Percentiles rank a stretch among this genome's conserved stretches.
These are phyloP conservation scores for Archaeoteleia sp. DNA, from an alignment of 2,888 invertebrate genomes.

Conservation along the genomic window DNA sequence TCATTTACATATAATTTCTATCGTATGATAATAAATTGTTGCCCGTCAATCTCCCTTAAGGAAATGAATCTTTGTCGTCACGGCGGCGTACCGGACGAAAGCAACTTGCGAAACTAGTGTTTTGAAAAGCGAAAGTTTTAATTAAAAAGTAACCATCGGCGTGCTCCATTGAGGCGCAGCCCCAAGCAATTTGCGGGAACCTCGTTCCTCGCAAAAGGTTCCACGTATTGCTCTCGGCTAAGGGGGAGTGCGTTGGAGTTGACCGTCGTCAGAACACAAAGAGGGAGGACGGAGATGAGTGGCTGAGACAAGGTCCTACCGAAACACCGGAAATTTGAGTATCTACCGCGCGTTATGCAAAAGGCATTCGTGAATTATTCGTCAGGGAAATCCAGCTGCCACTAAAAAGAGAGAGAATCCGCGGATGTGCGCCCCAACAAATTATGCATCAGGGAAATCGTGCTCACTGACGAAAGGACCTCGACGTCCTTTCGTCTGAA, in stretches of 20 bases:
- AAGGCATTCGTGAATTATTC: constrained; percentile 54
- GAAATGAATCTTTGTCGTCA: constrained; percentile 6
- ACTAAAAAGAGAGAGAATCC: constrained; percentile 36
- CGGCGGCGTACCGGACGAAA: too few species aligned
- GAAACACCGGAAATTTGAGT: constrained; percentile 51
- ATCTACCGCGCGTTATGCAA: constrained; percentile 42
- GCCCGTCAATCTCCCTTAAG: not conserved
- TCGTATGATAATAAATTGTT: too few species aligned
- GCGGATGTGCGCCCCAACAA: constrained; percentile 41
- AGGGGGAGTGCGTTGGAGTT: constrained; percentile 23
- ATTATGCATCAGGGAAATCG: constrained; percentile 56
- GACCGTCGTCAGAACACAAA: constrained; percentile 35
- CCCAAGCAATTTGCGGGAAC: constrained; percentile 47
- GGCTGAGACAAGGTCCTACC: constrained; percentile 25
- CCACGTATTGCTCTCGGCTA: constrained; percentile 11
- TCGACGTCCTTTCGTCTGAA: constrained; percentile 12
- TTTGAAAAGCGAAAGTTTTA: constrained; percentile 60
- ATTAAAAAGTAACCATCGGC: constrained; percentile 63
- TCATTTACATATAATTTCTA: too few species aligned
- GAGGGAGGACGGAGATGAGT: constrained; percentile 10
- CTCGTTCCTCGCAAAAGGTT: constrained; percentile 10
- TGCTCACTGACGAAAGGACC: constrained; percentile 38
- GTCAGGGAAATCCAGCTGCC: constrained; percentile 49
- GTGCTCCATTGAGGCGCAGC: constrained; percentile 24
- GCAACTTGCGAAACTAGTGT: constrained; percentile 16